phyloP scores from a whole-genome alignment of 2,888 invertebrate species.

The Petrophora chlorosata region DNA sequence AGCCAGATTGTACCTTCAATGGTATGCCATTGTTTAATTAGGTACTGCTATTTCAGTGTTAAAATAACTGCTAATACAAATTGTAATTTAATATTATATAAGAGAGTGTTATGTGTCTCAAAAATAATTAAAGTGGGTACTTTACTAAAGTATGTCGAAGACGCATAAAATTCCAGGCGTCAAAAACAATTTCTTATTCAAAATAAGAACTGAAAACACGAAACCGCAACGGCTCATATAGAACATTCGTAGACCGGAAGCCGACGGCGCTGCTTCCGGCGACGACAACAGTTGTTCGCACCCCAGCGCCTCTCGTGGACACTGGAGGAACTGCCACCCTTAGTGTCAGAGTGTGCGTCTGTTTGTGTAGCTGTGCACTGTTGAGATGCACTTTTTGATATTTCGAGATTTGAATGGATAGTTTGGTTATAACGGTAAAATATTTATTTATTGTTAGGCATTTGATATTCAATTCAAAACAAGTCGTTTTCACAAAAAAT shows the following conservation, averaged over 20 bases:
- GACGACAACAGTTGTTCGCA: conserved; percentile 75
- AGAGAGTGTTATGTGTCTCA: too few species aligned
- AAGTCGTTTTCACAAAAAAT: too few species aligned
- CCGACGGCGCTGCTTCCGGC: conserved; percentile 76
- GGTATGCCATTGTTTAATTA: too few species aligned
- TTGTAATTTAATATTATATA: too few species aligned
- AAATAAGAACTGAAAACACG: conserved; percentile 56
- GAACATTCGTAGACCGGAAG: conserved; percentile 74
- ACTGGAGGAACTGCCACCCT: conserved; percentile 54
- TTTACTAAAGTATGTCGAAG: too few species aligned
- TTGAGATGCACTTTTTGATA: conserved; percentile 1
- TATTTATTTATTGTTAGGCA: too few species aligned
- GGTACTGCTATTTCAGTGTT: too few species aligned
- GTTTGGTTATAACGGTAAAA: too few species aligned
- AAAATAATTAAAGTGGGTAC: too few species aligned
- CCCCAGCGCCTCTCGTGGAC: conserved; percentile 77
- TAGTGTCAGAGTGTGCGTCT: conserved; percentile 30
- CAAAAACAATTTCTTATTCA: conserved; percentile 29
- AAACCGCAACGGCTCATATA: conserved; percentile 58
- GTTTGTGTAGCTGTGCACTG: conserved; percentile 1
- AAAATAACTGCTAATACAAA: too few species aligned
- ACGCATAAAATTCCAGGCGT: background rate
- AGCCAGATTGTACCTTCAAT: too few species aligned
- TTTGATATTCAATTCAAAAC: too few species aligned
- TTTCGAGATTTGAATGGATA: background rate